Conservation (phyloP, 2,797 vertebrate genomes). For the Nothura maculosa region DNA sequence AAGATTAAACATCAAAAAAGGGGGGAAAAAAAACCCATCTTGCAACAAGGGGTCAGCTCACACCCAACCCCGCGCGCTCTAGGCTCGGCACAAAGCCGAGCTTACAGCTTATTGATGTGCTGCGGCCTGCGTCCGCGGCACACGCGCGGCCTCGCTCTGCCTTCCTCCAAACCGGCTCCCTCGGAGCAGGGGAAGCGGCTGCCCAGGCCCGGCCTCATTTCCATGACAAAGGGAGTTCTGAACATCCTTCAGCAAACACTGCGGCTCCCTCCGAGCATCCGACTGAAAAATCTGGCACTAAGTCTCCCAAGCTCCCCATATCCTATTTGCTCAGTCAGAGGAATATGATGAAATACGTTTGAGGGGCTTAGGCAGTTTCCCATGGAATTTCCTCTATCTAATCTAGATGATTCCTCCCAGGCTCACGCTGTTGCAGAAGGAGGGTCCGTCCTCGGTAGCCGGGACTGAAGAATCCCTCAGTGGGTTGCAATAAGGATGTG, state of each 20-base stretch:
- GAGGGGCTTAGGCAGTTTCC: not conserved
- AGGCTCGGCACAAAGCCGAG: not conserved
- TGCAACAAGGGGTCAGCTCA: not conserved
- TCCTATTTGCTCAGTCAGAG: not conserved
- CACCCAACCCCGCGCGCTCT: not conserved
- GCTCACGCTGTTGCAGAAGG: not conserved
- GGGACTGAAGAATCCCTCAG: not conserved
- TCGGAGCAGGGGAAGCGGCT: not conserved
- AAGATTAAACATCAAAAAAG: constrained; percentile 10
- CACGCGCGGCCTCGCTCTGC: not conserved
- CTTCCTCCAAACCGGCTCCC: not conserved
- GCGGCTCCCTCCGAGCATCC: not conserved
- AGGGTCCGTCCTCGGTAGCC: not conserved
- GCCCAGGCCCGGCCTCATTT: constrained; percentile 52
- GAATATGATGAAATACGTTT: not conserved
- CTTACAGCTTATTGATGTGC: not conserved
- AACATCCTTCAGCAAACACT: not conserved
- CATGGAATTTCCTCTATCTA: not conserved
- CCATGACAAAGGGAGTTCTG: constrained; percentile 50
- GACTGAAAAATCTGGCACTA: not conserved
- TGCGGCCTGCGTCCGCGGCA: not conserved
- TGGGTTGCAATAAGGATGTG: not conserved
- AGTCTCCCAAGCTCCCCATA: not conserved
- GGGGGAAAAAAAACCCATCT: not conserved
- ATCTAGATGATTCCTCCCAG: not conserved